Evolutionary conservation across 2,888 invertebrate species (phyloP).

Genomic region (Amiota minor): DNA sequence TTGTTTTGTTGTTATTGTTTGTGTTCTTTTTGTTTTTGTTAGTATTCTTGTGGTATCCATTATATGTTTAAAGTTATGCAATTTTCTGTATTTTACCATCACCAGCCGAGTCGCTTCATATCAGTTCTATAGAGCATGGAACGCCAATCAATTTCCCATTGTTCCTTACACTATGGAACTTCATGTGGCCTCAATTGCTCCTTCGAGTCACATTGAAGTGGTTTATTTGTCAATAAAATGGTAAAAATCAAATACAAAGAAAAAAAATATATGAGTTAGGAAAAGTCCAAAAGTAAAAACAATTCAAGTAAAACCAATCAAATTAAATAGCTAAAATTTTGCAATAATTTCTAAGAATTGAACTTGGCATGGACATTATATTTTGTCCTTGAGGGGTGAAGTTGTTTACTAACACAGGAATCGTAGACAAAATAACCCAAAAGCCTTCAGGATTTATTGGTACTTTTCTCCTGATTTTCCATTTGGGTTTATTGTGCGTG

Average conservation of each 20-base stretch:
- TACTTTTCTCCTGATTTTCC: not conserved
- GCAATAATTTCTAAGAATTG: constrained; percentile 2
- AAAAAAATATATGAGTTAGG: not conserved
- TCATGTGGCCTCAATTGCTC: not conserved
- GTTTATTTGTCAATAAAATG: constrained; percentile 4
- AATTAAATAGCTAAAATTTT: constrained; percentile 12
- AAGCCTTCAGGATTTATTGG: constrained; percentile 38
- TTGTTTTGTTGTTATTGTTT: not conserved
- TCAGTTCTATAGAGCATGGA: not conserved
- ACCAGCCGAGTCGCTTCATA: no score
- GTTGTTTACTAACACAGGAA: not conserved
- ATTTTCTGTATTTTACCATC: no score
- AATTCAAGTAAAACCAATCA: constrained; percentile 7
- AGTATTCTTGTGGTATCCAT: not conserved
- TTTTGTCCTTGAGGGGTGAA: not conserved
- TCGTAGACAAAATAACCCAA: no score
- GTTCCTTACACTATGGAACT: not conserved
- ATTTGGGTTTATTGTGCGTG: constrained; percentile 21
- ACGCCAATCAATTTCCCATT: constrained; percentile 22
- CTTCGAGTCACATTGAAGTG: not conserved
- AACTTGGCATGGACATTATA: not conserved
- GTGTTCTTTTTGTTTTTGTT: constrained; percentile 3
- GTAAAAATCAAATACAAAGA: not conserved
- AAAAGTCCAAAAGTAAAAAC: constrained; percentile 5
- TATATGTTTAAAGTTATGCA: no score